phyloP scores from a whole-genome alignment of 2,888 invertebrate genomes.

The Pristionchus mayeri region DNA sequence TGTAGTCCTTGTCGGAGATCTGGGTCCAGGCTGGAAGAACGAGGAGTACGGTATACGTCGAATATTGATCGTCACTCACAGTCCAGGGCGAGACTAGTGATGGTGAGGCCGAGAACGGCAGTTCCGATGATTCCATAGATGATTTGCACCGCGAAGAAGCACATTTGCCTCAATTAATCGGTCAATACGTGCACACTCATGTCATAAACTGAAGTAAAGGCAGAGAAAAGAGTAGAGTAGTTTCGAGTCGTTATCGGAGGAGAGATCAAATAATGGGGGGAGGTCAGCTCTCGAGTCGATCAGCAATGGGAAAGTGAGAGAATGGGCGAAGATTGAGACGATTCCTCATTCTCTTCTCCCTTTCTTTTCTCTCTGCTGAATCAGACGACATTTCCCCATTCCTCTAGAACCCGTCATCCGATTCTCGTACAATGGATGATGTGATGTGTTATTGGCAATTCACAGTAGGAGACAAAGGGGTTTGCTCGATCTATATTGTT shows the following conservation, averaged over 20 bases:
- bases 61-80: background rate
- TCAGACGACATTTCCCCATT: too few species aligned
- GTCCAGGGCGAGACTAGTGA: background rate
- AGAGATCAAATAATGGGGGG: background rate
- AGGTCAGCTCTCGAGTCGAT: background rate
- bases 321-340: background rate
- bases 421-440: too few species aligned
- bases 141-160: conserved; percentile 20
- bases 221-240: background rate
- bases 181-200: too few species aligned
- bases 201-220: background rate
- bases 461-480: too few species aligned
- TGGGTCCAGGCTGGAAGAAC: background rate
- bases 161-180: background rate
- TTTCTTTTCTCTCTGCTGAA: too few species aligned
- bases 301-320: background rate
- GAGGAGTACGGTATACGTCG: background rate
- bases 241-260: background rate
- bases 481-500: too few species aligned
- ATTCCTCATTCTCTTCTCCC: too few species aligned
- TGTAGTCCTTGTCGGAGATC: background rate
- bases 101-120: background rate
- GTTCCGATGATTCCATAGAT: background rate
- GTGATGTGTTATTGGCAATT: too few species aligned
- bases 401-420: too few species aligned